phyloP scores from a whole-genome alignment of 2,888 invertebrate genomes.

The Parochlus steinenii region DNA sequence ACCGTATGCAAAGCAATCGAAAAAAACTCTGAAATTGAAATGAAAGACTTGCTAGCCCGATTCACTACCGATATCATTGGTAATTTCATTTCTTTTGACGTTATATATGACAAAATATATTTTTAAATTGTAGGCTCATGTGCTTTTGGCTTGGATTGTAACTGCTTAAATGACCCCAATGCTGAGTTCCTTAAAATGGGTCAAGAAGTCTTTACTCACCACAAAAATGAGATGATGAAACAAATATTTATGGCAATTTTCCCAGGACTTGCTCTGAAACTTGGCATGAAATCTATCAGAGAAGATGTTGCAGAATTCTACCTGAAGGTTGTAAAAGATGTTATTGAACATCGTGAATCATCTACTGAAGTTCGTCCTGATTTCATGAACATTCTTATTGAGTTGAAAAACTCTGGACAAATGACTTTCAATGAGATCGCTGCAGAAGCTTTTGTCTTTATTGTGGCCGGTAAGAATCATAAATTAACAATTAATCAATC shows the following conservation, averaged over 20 bases:
- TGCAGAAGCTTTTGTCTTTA: too few relatives aligned
- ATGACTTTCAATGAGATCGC: too few relatives aligned
- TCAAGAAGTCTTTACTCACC: conserved; percentile 11
- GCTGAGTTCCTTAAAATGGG: conserved; percentile 3
- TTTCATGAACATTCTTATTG: too few relatives aligned
- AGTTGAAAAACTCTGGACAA: too few relatives aligned
- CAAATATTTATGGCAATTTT: background rate
- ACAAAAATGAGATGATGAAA: background rate
- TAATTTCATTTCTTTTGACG: too few relatives aligned
- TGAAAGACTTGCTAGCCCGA: conserved; percentile 6
- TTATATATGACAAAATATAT: conserved; percentile 23
- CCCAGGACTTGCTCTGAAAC: background rate
- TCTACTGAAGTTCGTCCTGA: too few relatives aligned
- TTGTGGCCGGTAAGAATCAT: too few relatives aligned
- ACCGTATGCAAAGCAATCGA: too few relatives aligned
- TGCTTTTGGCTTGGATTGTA: conserved; percentile 12
- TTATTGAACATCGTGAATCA: conserved; percentile 33
- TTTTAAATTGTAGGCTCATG: conserved; percentile 32
- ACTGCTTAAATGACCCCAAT: conserved; percentile 2
- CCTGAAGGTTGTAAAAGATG: conserved; percentile 30
- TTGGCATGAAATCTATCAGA: conserved; percentile 19
- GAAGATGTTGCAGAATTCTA: conserved; percentile 30
- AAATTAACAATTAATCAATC: too few relatives aligned
- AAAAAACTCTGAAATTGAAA: background rate
- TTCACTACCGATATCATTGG: conserved; percentile 11